Percentiles rank a stretch among this genome's conserved stretches.
Evolutionary conservation across 1,140 invertebrate genomes (phyloP).

Genomic region (Caerostris extrusa): DNA sequence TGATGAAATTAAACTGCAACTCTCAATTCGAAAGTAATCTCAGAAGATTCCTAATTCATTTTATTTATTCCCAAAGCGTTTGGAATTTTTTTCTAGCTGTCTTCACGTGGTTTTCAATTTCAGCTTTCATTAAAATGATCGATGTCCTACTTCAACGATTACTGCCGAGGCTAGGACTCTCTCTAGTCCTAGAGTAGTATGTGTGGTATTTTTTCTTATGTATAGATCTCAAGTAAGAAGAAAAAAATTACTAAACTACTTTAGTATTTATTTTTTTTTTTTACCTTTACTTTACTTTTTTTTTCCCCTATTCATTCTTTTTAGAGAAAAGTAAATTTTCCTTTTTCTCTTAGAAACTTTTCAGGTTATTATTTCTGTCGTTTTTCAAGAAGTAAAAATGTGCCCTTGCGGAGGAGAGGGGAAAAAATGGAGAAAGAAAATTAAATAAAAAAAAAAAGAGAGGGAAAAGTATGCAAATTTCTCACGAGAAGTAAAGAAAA

Average conservation of each 20-base stretch:
- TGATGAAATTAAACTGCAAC: slow-evolving; percentile 47
- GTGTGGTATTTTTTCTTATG: not conserved
- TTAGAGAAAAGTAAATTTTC: slow-evolving; percentile 43
- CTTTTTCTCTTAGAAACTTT: slow-evolving; percentile 61
- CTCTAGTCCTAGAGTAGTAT: not conserved
- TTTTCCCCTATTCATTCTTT: slow-evolving; percentile 1
- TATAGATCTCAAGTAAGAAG: not conserved
- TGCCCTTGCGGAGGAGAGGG: not conserved
- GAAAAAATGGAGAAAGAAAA: slow-evolving; percentile 41
- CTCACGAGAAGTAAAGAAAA: slow-evolving; percentile 21
- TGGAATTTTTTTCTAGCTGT: slow-evolving; percentile 39
- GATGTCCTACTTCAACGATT: slow-evolving; percentile 49
- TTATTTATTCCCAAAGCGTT: not conserved
- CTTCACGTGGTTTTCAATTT: slow-evolving; percentile 59
- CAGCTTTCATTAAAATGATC: slow-evolving; percentile 70
- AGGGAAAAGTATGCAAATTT: slow-evolving; percentile 61
- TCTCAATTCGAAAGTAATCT: slow-evolving; percentile 53
- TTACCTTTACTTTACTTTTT: not conserved
- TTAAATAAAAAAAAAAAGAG: slow-evolving; percentile 28
- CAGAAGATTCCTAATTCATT: slow-evolving; percentile 56
- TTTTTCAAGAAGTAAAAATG: slow-evolving; percentile 23
- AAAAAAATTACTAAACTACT: slow-evolving; percentile 58
- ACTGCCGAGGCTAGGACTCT: not conserved
- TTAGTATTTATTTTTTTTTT: not conserved
- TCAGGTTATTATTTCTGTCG: slow-evolving; percentile 69